Conservation (phyloP, 2,888 invertebrate species). For the Unio delphinus region DNA sequence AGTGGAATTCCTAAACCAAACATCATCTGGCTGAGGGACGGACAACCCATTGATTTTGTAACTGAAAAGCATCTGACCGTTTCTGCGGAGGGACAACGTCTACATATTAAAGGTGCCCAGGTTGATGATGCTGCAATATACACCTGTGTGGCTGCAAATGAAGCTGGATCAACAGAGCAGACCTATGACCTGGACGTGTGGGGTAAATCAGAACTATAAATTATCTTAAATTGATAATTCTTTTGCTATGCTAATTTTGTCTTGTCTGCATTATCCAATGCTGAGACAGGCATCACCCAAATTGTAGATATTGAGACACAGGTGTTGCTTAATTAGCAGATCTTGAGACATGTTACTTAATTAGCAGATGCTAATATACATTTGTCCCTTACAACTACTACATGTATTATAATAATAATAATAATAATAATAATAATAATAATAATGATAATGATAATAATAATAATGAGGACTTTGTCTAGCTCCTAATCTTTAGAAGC, state of each 20-base stretch:
- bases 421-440: no score
- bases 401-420: no score
- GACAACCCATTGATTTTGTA: constrained; percentile 39
- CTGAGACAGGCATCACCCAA: no score
- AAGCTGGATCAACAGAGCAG: constrained; percentile 70
- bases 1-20: constrained; percentile 62
- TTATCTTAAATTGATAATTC: background rate
- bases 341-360: no score
- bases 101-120: constrained; percentile 50
- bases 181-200: constrained; percentile 62
- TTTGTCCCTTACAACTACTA: no score
- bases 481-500: no score
- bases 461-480: no score
- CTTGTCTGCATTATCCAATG: background rate
- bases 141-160: constrained; percentile 72
- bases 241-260: background rate
- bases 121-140: constrained; percentile 64
- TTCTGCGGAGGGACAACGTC: constrained; percentile 50
- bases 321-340: no score
- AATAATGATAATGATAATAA: no score
- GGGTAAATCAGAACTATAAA: constrained; percentile 50
- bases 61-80: background rate
- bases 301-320: no score
- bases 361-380: no score
- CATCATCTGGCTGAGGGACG: constrained; percentile 63